Base-by-base conservation (phyloP, 1,140 invertebrate species). In the Aphelinus atriplicis region DNA sequence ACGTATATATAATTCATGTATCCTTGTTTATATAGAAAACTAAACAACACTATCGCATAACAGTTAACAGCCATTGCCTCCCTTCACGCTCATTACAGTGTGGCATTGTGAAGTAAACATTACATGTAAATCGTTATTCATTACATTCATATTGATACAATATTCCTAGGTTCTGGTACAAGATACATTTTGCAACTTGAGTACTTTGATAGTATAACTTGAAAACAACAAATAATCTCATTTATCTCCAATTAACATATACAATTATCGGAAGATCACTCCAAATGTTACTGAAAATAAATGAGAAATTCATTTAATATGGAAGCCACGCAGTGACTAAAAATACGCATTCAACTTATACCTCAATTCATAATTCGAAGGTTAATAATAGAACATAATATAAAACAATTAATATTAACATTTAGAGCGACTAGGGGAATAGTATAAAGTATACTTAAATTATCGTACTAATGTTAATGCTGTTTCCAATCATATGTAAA, bases 1-100 rank as follows among this genome's bases (percentile, higher is more conserved):
- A 67, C 66, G 45, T 56, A 68, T 50, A 56, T 60, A 71, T 79
- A 75, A 73, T 63, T 69, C 53, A 53, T 53, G 9, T 53, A 53
- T 53, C 9, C 9, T 75, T 75, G 67, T 71, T 75, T 75, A 61
- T 71, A 76, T 76, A 76, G 74, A 76, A 76, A 76, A 76, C 74
- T 76, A 76, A 69, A 76, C 71, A 76, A 76, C 74, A 76, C 68
- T 71, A 76, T 76, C 67, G 73, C 53, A 56, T 66, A 76, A 76
- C 74, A 66, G 57, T 70, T 71, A 76, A 76, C 74, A 70, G 74
- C 55, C 60, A 70, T 76, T 56, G 61, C 74, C 55, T 62, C 64
- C 50, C n/a, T 10, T 50, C 56, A 56, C 62, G 53, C 53, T 63
- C n/a, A 47, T 64, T 70, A 61, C 53, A 75, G 46, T 70, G 56